Evolutionary conservation across 2,888 invertebrate genomes (phyloP), one percentile per base, ranked within the genome.

Genomic region (Diadegma fenestrale): DNA sequence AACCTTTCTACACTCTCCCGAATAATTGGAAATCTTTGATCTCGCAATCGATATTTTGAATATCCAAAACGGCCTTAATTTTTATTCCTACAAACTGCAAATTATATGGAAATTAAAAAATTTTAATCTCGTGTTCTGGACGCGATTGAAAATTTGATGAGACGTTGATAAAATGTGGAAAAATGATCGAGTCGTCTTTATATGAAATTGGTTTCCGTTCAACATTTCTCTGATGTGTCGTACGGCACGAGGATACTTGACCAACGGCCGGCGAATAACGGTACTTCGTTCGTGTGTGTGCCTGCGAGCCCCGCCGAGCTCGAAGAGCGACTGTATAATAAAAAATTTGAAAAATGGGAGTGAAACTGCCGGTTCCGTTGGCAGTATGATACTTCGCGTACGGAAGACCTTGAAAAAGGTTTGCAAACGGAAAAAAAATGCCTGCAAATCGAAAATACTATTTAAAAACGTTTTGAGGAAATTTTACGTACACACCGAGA

Each of bases 261-360:
- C 76, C 66, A 85, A 41, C 77, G 77, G 73, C 80, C 69, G 10
- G 41, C 72, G 86, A 80, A 86, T 92, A 92, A 92, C 92, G 92
- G 92, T 90, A 92, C 90, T 90, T 88, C 87, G 84, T 86, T 79
- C 86, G 78, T 80, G 82, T 79, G 84, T 73, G 82, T 80, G 76
- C 88, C 19, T 48, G 63, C n/a, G n/a, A 37, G 63, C 48, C 17
- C 45, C 17, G 71, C 45, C 17, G 71, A 63, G 71, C 33, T 63
- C 71, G 41, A 79, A 79, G 71, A 63, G 48, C 48, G 30, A 54
- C n/a, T 17, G 41, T 48, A n/a, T n/a, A 48, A 61, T 69, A 43
- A 78, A 58, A 63, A 79, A 43, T 48, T 26, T 61, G 14, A 14
- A 48, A 75, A 75, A 75, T 75, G 43, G 58, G 69, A 79, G 78